Conservation (phyloP, 2,888 invertebrate genomes). For the Brachylomia viminalis region DNA sequence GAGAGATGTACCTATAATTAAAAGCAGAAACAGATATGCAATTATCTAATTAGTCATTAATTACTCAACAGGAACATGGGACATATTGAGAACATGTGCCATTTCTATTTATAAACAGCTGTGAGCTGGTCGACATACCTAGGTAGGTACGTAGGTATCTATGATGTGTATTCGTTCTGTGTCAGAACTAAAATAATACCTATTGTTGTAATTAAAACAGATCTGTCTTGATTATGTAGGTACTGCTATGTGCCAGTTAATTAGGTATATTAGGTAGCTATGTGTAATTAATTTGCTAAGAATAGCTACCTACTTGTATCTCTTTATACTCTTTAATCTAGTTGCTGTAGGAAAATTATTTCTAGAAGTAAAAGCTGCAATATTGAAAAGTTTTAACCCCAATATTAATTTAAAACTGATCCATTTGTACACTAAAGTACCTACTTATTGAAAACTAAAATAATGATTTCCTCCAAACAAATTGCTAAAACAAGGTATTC, state of each 20-base stretch:
- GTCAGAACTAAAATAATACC: slow-evolving; percentile 32
- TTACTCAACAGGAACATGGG: slow-evolving; percentile 75
- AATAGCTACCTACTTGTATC: background rate
- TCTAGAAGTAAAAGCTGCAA: background rate
- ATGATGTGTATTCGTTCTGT: slow-evolving; percentile 38
- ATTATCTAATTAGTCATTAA: slow-evolving; percentile 83
- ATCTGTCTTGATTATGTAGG: slow-evolving; percentile 21
- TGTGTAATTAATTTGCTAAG: background rate
- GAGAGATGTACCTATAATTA: slow-evolving; percentile 50
- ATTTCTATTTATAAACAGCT: slow-evolving; percentile 52
- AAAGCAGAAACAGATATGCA: slow-evolving; percentile 74
- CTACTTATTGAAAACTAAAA: slow-evolving; percentile 6
- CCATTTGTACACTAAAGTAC: slow-evolving; percentile 13
- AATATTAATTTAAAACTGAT: slow-evolving; percentile 19
- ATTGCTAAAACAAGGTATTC: slow-evolving; percentile 27
- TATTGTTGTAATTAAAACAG: slow-evolving; percentile 37
- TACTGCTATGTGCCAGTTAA: slow-evolving; percentile 9
- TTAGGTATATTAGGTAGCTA: too few species aligned
- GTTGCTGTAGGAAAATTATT: background rate
- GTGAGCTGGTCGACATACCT: background rate
- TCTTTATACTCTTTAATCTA: background rate
- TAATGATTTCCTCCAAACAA: slow-evolving; percentile 7
- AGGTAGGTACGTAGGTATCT: slow-evolving; percentile 18
- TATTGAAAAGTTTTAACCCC: background rate
- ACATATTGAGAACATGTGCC: slow-evolving; percentile 68